Evolutionary conservation across 1,140 invertebrate species (phyloP).

Genomic region (Drosophila tropicalis): DNA sequence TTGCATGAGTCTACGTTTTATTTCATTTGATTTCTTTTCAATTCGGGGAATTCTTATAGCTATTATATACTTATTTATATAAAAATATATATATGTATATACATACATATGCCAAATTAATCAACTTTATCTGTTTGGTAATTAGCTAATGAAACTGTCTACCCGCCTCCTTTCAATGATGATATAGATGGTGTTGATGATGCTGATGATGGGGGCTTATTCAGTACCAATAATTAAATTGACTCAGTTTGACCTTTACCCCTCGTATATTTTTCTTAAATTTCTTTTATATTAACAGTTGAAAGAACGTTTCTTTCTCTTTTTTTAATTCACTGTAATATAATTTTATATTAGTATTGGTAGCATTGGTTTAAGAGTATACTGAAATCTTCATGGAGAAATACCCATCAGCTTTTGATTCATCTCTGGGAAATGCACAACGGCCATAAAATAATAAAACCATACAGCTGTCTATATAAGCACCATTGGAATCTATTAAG

Average conservation of each 20-base stretch:
- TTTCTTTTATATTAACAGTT: background rate
- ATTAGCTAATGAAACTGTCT: conserved; percentile 21
- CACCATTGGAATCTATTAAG: too few relatives aligned
- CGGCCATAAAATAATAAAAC: too few relatives aligned
- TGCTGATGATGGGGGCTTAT: background rate
- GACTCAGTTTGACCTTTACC: background rate
- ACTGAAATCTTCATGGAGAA: too few relatives aligned
- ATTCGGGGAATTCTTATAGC: background rate
- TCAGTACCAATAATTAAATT: conserved; percentile 18
- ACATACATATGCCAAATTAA: background rate
- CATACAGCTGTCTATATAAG: too few relatives aligned
- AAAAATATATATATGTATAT: background rate
- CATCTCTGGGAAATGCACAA: too few relatives aligned
- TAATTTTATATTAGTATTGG: too few relatives aligned
- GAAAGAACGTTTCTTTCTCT: too few relatives aligned
- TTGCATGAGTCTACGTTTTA: background rate
- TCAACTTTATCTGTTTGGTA: conserved; percentile 11
- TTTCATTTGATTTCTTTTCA: conserved; percentile 9
- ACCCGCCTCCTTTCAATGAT: background rate
- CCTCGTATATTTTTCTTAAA: background rate
- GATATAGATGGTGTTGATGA: conserved; percentile 1
- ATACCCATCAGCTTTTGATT: too few relatives aligned
- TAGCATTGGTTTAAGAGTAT: too few relatives aligned
- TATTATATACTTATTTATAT: background rate
- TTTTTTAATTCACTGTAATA: too few relatives aligned